Base-by-base conservation (phyloP, 2,888 invertebrate genomes). In the Parnassius orleans region DNA sequence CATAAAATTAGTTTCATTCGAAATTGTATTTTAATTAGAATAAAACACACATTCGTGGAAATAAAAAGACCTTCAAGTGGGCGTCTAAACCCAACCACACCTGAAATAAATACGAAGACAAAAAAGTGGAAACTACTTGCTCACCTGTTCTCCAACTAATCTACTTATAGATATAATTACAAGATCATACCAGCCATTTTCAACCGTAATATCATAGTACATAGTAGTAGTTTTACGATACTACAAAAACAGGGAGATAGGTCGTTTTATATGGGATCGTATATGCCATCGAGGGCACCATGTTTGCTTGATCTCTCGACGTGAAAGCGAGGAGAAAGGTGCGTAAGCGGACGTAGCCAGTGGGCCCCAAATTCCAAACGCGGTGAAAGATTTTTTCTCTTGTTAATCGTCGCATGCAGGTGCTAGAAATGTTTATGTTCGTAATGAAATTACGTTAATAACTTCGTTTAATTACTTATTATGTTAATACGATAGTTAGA, bases 251-350 rank as follows among this genome's bases (percentile, higher is more conserved):
- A 51, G 41, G 59, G 10, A 68, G 44, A 70, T 79, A 69, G 44
- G 70, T 55, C 69, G 61, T 71, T 75, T 53, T 64, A 11, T 62
- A 47, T 53, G 52, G 56, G 63, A 60, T 56, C 52, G 59, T 64
- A 58, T 48, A 65, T 69, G 55, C 69, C 76, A 81, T 79, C 69
- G 80, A 76, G 82, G 83, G 77, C 84, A 82, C 76, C 74, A 76
- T 81, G 82, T 81, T 84, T 83, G 83, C 80, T 72, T 69, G 72
- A 69, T 72, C 80, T 80, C 76, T 71, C 76, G 68, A 72, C 67
- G 85, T 79, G 89, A 90, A 90, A 90, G 90, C 83, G 55, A 74
- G 72, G 87, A 83, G 90, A 90, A 90, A 90, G 87, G 84, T 77
- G 72, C 61, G 68, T 72, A 75, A 69, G 71, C 76, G 73, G 75